Evolutionary conservation across 2,888 invertebrate genomes (phyloP).

Genomic region (Saturnia pavonia): DNA sequence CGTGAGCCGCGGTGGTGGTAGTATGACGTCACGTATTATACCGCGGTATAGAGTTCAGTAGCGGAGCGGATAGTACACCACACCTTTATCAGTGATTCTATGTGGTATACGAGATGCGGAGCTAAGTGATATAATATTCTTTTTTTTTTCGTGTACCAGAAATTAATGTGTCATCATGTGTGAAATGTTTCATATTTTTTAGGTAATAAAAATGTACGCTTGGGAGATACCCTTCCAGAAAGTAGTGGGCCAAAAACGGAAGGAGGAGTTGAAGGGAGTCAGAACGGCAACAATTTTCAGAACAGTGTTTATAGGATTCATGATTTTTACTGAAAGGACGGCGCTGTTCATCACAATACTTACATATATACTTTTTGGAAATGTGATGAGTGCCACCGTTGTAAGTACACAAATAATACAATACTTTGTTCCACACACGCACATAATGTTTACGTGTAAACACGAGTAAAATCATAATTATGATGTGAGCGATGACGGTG

Average conservation of each 20-base stretch:
- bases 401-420: conserved; percentile 61
- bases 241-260: conserved; percentile 87
- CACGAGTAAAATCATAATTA: too few relatives aligned
- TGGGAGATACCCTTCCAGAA: conserved; percentile 96
- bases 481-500: too few relatives aligned
- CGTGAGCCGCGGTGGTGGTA: too few relatives aligned
- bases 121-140: neutral
- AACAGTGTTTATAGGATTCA: conserved; percentile 87
- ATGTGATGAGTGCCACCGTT: conserved; percentile 86
- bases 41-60: too few relatives aligned
- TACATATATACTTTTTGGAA: conserved; percentile 84
- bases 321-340: conserved; percentile 90
- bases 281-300: conserved; percentile 84
- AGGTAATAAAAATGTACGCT: conserved; percentile 98
- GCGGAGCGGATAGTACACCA: too few relatives aligned
- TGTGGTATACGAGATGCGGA: neutral
- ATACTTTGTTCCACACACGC: too few relatives aligned
- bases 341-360: conserved; percentile 89
- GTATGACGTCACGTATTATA: too few relatives aligned
- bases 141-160: neutral
- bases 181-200: conserved; percentile 32
- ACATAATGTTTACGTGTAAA: neutral
- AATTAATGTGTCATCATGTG: neutral
- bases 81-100: neutral
- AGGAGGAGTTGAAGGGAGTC: conserved; percentile 80